Base-by-base conservation (phyloP, 2,888 invertebrate species). In the Phaonia tiefii region DNA sequence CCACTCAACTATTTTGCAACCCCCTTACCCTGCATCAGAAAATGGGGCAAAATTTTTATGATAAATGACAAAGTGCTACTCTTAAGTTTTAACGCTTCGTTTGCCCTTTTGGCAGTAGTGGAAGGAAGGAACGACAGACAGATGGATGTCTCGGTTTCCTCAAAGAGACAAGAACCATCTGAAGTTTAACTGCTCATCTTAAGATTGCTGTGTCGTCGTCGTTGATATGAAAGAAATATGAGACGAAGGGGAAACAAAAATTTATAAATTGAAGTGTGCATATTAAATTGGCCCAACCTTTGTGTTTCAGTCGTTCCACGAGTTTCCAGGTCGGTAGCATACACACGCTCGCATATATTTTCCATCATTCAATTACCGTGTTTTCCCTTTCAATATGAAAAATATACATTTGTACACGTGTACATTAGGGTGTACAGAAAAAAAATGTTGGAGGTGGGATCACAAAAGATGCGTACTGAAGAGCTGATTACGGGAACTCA, bases 311-410 rank as follows among this genome's bases (percentile, higher is more conserved):
- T 54, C 25, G 25, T 25, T 22, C 17, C 15, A 1, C 11, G 13
- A 1, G 17, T 54, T 20, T 51, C 2, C 51, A 4, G n/a, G 10
- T 13, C 22, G 25, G n/a, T n/a, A n/a, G n/a, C n/a, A 3, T 54
- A 20, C 49, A 10, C 46, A n/a, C n/a, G 5, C 15, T 5, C 49
- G 37, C 10, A 11, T 60, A 60, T 60, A 31, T 31, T 31, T 31
- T 63, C 22, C 63, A 63, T 63, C 63, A 63, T 63, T 63, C 63
- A 63, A 63, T 63, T 63, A 63, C n/a, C 13, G 39, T 13, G 42
- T 20, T 20, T 42, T 63, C 37, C 58, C 22, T 63, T 63, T 22
- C 63, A 63, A 63, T 63, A 63, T 63, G 63, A 63, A 63, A 63
- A 63, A 42, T 63, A 22, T n/a, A 63, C 39, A 42, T 63, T 63